These are phyloP conservation scores for Drosophila biarmipes DNA, from an alignment of 1,140 invertebrate species.

Conservation along the genomic window DNA sequence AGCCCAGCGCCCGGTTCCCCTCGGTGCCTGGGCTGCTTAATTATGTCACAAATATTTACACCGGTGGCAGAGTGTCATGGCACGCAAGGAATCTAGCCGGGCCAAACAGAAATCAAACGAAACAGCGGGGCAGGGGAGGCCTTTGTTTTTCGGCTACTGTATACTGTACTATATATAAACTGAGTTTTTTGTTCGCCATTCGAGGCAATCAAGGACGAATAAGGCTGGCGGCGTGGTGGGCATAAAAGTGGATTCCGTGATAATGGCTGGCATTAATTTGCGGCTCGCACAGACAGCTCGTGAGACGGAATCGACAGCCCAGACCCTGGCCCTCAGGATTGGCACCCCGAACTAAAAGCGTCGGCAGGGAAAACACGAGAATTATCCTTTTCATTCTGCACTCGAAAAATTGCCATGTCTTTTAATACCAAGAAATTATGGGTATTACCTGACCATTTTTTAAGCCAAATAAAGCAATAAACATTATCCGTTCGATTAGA, in stretches of 20 bases:
- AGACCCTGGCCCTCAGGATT: conserved; percentile 2
- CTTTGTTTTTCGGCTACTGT: conserved; percentile 11
- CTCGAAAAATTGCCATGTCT: neutral
- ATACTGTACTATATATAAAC: conserved; percentile 1
- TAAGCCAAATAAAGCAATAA: no score
- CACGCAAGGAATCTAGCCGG: conserved; percentile 72
- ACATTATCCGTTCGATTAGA: no score
- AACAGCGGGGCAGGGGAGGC: conserved; percentile 24
- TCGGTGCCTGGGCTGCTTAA: conserved; percentile 63
- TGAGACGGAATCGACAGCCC: conserved; percentile 32
- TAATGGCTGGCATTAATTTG: conserved; percentile 77
- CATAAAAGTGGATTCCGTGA: conserved; percentile 68
- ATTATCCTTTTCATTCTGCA: conserved; percentile 1
- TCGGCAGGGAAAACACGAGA: conserved; percentile 1
- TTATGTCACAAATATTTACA: conserved; percentile 83
- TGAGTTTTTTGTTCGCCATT: conserved; percentile 15
- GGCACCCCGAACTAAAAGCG: conserved; percentile 14
- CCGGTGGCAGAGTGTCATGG: conserved; percentile 64
- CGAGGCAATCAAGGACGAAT: conserved; percentile 72
- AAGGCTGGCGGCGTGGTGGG: conserved; percentile 48
- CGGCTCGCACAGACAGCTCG: conserved; percentile 41
- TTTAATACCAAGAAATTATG: neutral
- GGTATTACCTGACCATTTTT: no score
- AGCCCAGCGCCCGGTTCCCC: conserved; percentile 10
- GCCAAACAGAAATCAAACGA: conserved; percentile 73